Conservation (phyloP, 2,797 vertebrate genomes). For the Myoxocephalus aenaeus region DNA sequence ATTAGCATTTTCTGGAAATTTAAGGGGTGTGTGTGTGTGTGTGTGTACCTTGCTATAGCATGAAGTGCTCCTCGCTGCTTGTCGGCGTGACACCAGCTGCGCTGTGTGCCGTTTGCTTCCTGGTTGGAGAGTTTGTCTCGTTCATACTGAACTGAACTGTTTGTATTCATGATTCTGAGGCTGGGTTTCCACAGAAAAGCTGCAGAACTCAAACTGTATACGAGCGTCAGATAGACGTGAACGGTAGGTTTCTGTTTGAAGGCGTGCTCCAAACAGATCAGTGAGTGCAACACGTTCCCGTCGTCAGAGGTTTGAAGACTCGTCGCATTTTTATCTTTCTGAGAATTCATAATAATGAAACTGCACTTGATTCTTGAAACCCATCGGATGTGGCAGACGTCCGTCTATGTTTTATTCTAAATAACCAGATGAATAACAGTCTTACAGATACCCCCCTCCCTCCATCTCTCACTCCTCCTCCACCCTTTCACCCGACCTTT, state of each 20-base stretch:
- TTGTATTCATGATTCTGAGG: not conserved
- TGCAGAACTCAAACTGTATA: too few species aligned
- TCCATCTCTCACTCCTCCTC: not conserved
- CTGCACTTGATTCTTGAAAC: not conserved
- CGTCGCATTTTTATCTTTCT: not conserved
- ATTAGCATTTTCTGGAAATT: not conserved
- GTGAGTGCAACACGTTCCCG: not conserved
- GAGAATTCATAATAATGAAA: not conserved
- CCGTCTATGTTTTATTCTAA: slow-evolving; percentile 3
- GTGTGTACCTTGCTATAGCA: slow-evolving; percentile 32
- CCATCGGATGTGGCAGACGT: not conserved
- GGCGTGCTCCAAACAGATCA: not conserved
- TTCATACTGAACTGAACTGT: not conserved
- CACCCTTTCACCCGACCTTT: not conserved
- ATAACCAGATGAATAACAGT: slow-evolving; percentile 7
- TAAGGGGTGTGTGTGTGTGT: too few species aligned
- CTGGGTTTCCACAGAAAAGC: too few species aligned
- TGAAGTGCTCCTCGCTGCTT: slow-evolving; percentile 40
- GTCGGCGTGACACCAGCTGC: slow-evolving; percentile 15
- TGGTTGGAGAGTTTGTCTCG: slow-evolving; percentile 12
- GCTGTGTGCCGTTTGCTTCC: slow-evolving; percentile 6
- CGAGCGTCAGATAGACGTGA: too few species aligned
- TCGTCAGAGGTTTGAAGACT: too few species aligned
- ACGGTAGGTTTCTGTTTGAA: not conserved
- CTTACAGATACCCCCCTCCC: not conserved